phyloP scores from a whole-genome alignment of 2,113 vertebrate species.

The Chunga burmeisteri region DNA sequence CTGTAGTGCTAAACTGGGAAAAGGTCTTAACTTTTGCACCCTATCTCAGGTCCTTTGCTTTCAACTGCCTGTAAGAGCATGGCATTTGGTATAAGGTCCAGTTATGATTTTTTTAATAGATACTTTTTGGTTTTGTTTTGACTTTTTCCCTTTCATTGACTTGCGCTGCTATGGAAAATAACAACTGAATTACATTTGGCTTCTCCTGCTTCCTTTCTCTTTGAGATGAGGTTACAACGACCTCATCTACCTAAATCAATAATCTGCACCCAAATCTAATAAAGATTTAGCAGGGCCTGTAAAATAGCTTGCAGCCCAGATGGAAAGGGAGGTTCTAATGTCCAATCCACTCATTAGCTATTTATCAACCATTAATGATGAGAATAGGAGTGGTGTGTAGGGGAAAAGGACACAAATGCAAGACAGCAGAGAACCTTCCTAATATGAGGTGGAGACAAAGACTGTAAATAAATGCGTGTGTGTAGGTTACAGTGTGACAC shows the following conservation, averaged over 20 bases:
- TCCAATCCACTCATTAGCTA: constrained; percentile 42
- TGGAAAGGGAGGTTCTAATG: constrained; percentile 58
- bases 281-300: constrained; percentile 57
- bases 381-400: background rate
- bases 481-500: background rate
- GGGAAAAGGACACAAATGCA: background rate
- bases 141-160: background rate
- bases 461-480: background rate
- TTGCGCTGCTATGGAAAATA: constrained; percentile 7
- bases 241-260: constrained; percentile 66
- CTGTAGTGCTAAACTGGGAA: background rate
- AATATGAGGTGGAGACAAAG: background rate
- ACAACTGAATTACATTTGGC: constrained; percentile 51
- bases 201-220: constrained; percentile 45
- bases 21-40: background rate
- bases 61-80: background rate
- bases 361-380: constrained; percentile 48
- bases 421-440: background rate
- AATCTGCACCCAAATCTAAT: constrained; percentile 65
- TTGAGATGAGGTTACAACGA: constrained; percentile 52
- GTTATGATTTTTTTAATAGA: background rate
- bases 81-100: background rate
- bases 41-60: background rate
- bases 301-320: constrained; percentile 50
- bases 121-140: background rate